phyloP scores from a whole-genome alignment of 1,140 invertebrate species.

The Phthorimaea operculella region DNA sequence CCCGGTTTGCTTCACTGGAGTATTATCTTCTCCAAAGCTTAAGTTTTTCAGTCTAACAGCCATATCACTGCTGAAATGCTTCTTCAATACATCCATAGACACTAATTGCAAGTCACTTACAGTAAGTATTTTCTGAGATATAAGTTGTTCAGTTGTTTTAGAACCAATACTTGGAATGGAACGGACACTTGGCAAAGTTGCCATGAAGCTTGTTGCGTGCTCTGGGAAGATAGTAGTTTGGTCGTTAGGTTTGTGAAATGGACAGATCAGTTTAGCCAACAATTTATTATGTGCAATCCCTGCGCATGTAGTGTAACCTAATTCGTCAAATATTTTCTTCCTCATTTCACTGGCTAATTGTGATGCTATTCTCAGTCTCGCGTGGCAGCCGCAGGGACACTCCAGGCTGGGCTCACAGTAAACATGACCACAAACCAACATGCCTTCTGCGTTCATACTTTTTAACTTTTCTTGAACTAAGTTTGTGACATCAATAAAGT shows the following conservation, averaged over 20 bases:
- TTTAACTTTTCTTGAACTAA: constrained; percentile 70
- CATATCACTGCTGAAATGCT: constrained; percentile 73
- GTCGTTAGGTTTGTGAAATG: constrained; percentile 80
- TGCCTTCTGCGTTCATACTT: constrained; percentile 31
- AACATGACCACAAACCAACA: constrained; percentile 66
- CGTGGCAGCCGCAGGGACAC: constrained; percentile 78
- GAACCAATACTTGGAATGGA: constrained; percentile 79
- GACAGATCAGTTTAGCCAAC: constrained; percentile 80
- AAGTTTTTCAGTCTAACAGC: constrained; percentile 75
- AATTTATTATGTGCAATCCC: constrained; percentile 87
- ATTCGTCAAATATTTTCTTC: constrained; percentile 71
- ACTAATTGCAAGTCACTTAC: constrained; percentile 75
- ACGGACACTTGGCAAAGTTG: constrained; percentile 69
- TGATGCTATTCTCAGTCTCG: constrained; percentile 73
- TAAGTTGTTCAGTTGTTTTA: constrained; percentile 72
- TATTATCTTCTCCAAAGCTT: constrained; percentile 77
- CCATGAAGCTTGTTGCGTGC: constrained; percentile 72
- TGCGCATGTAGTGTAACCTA: constrained; percentile 82
- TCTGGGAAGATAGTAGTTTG: constrained; percentile 82
- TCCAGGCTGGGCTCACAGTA: constrained; percentile 66
- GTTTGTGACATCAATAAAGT: constrained; percentile 79
- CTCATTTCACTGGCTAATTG: constrained; percentile 79
- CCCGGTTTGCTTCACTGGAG: constrained; percentile 75
- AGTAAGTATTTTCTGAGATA: constrained; percentile 72
- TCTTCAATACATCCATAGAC: constrained; percentile 69